Conservation (phyloP, 2,888 invertebrate genomes). For the Coenonympha arcania region DNA sequence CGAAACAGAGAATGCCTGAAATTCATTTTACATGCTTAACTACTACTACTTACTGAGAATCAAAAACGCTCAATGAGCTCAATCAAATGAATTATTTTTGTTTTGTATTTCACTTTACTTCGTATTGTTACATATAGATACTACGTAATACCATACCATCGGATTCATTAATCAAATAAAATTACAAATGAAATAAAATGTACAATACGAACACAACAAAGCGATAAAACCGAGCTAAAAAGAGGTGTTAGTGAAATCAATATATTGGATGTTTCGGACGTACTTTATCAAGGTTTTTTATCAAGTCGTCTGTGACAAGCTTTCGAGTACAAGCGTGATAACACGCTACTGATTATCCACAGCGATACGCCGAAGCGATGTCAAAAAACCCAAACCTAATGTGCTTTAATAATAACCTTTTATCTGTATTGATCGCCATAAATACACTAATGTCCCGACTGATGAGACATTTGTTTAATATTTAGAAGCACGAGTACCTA, state of each 20-base stretch:
- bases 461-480: background rate
- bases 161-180: constrained; percentile 26
- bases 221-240: constrained; percentile 30
- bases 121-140: constrained; percentile 3
- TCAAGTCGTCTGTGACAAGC: constrained; percentile 48
- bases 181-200: constrained; percentile 24
- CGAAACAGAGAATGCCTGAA: background rate
- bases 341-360: constrained; percentile 60
- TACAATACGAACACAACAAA: constrained; percentile 23
- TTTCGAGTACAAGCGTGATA: constrained; percentile 51
- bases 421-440: constrained; percentile 14
- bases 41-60: background rate
- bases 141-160: constrained; percentile 7
- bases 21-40: too few relatives aligned
- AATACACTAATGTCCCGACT: constrained; percentile 4
- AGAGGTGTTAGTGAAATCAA: constrained; percentile 49
- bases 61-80: background rate
- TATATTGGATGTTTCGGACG: constrained; percentile 52
- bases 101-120: background rate
- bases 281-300: constrained; percentile 55
- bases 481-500: background rate
- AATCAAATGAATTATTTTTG: background rate
- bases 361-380: constrained; percentile 31
- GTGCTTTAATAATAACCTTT: constrained; percentile 17
- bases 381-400: constrained; percentile 22